These are phyloP conservation scores for Elaeidobius kamerunicus DNA, from an alignment of 2,888 invertebrate genomes.

Conservation along the genomic window DNA sequence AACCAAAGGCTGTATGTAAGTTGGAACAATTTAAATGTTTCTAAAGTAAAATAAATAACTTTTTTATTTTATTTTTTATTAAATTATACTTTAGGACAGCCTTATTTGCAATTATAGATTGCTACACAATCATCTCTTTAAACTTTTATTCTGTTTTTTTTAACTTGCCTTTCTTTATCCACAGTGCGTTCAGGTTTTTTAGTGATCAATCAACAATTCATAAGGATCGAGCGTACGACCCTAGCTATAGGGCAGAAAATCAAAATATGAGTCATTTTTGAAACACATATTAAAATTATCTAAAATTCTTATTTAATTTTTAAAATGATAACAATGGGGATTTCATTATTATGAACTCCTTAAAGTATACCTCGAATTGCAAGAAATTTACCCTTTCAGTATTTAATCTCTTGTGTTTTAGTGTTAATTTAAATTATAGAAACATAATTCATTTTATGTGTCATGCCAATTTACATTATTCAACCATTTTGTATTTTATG, in stretches of 20 bases:
- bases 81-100: conserved; percentile 13
- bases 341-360: conserved; percentile 1
- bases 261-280: conserved; percentile 40
- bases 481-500: no score
- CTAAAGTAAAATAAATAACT: neutral
- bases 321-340: conserved; percentile 21
- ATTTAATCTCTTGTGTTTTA: no score
- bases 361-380: neutral
- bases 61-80: neutral
- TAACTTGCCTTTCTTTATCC: conserved; percentile 50
- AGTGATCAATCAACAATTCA: conserved; percentile 41
- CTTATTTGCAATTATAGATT: conserved; percentile 5
- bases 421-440: no score
- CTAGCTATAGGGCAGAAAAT: conserved; percentile 52
- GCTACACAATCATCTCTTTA: conserved; percentile 14
- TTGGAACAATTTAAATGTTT: conserved; percentile 5
- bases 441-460: no score
- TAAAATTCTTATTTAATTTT: conserved; percentile 7
- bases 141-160: conserved; percentile 12
- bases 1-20: conserved; percentile 29
- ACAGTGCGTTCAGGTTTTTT: conserved; percentile 47
- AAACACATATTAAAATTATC: conserved; percentile 23
- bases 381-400: neutral
- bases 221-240: conserved; percentile 45
- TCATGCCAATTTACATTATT: no score